phyloP scores from a whole-genome alignment of 2,113 vertebrate genomes.

The Malurus melanocephalus region DNA sequence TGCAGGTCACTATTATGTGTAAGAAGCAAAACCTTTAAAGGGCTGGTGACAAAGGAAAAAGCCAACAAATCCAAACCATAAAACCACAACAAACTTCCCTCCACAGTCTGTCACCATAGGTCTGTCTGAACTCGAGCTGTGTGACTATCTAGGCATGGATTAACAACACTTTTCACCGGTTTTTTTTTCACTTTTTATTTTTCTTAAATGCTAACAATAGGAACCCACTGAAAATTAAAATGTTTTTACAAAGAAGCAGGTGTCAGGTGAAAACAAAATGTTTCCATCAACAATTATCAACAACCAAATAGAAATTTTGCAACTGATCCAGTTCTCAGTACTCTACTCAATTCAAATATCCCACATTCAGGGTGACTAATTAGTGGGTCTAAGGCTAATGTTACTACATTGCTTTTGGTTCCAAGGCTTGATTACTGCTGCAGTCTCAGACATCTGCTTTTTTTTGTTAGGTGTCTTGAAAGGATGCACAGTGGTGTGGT shows the following conservation, averaged over 20 bases:
- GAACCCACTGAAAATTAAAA: not conserved
- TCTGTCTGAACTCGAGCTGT: not conserved
- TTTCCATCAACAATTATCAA: not conserved
- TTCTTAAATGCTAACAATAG: no score
- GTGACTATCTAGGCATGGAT: not conserved
- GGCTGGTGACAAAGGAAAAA: not conserved
- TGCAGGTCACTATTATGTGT: not conserved
- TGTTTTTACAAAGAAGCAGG: not conserved
- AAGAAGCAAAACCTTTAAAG: not conserved
- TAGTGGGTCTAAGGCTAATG: rapidly evolving
- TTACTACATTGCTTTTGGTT: not conserved
- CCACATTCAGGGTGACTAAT: not conserved
- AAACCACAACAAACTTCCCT: not conserved
- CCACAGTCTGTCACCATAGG: rapidly evolving
- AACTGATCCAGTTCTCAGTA: not conserved
- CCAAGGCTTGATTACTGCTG: not conserved
- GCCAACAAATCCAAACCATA: not conserved
- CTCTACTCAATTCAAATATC: not conserved
- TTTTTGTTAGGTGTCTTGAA: not conserved
- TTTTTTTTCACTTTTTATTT: not conserved
- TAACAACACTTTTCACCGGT: rapidly evolving
- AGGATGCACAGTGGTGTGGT: rapidly evolving
- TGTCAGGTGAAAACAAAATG: not conserved
- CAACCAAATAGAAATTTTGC: not conserved
- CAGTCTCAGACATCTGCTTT: rapidly evolving